These are phyloP conservation scores for Lagenorhynchus albirostris DNA, from an alignment of 2,113 vertebrate genomes.

Conservation along the genomic window DNA sequence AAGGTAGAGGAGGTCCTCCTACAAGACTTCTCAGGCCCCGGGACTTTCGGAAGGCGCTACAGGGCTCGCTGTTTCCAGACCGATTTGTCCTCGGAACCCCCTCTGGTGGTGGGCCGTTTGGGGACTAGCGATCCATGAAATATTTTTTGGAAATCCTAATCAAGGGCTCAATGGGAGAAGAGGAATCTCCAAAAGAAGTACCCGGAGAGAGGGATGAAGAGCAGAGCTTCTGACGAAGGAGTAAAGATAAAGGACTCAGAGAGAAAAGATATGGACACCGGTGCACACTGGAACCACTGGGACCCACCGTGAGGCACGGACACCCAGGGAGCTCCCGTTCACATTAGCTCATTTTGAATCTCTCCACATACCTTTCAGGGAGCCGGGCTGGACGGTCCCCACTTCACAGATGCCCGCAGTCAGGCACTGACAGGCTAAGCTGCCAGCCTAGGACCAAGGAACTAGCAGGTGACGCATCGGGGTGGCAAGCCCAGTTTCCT, in stretches of 20 bases:
- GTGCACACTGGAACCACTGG: background rate
- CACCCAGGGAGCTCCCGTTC: rapidly evolving
- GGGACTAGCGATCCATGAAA: background rate
- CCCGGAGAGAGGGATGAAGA: background rate
- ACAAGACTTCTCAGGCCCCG: too few species aligned
- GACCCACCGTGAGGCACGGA: rapidly evolving
- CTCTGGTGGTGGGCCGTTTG: background rate
- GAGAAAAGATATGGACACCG: background rate
- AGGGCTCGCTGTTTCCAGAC: background rate
- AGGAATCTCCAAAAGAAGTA: background rate
- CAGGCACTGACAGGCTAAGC: background rate
- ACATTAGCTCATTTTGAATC: background rate
- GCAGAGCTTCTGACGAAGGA: background rate
- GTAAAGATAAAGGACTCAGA: background rate
- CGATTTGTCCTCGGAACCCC: background rate
- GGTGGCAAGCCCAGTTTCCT: background rate
- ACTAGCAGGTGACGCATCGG: background rate
- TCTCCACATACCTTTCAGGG: background rate
- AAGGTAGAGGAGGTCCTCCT: background rate
- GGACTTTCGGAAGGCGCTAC: background rate
- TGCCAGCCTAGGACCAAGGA: background rate
- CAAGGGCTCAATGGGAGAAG: background rate
- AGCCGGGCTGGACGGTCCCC: background rate
- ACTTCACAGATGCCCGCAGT: background rate
- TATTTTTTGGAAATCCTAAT: background rate